A percentile compares a stretch with the other conserved stretches of the same genome.
Conservation (phyloP, 2,113 vertebrate species). For the Campylorhamphus procurvoides region DNA sequence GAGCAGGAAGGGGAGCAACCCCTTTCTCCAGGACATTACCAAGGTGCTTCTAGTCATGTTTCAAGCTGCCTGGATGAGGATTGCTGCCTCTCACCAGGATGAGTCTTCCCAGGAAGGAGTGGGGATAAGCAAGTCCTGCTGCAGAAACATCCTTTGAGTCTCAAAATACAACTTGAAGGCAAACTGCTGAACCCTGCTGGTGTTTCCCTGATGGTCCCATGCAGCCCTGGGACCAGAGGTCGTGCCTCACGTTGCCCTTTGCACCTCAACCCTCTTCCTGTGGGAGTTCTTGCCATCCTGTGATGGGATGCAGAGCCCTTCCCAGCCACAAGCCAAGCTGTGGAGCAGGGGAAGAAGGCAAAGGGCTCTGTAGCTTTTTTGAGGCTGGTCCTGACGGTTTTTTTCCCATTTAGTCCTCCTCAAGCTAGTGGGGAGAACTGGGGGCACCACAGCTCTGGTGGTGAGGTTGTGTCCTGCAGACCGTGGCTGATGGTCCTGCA, state of each 20-base stretch:
- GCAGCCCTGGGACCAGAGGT: not conserved
- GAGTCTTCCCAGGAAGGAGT: not conserved
- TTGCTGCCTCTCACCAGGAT: not conserved
- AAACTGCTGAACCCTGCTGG: fast-evolving
- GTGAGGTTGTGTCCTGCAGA: not conserved
- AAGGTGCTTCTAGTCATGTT: not conserved
- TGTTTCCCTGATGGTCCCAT: not conserved
- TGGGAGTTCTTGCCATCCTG: not conserved
- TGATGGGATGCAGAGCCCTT: not conserved
- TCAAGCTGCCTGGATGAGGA: not conserved
- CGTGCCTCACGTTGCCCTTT: not conserved
- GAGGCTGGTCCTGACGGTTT: not conserved
- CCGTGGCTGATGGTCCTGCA: not conserved
- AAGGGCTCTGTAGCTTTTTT: not conserved
- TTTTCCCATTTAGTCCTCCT: not conserved
- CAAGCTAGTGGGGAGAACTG: too few relatives aligned
- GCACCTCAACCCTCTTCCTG: not conserved
- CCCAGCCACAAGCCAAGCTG: not conserved
- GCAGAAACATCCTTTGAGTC: not conserved
- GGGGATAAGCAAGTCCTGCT: not conserved
- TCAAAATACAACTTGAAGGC: fast-evolving
- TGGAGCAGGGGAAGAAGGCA: fast-evolving
- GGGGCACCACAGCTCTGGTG: not conserved
- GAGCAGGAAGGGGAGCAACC: not conserved
- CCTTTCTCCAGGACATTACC: fast-evolving